These are phyloP conservation scores for Pyrrhosoma nymphula DNA, from an alignment of 2,888 invertebrate species.

Conservation along the genomic window DNA sequence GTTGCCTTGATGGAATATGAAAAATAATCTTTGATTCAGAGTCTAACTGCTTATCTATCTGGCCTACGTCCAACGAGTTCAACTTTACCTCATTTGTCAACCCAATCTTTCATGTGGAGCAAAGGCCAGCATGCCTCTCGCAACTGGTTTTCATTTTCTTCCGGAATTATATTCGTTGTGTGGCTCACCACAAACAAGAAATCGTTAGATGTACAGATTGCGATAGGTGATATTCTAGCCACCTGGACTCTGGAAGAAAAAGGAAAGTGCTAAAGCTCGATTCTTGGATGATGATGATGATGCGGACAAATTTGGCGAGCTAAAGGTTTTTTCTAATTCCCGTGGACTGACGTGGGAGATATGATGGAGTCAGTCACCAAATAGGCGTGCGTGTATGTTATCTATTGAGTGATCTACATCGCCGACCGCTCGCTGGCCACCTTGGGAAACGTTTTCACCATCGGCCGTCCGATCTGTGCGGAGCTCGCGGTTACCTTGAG, in stretches of 20 bases:
- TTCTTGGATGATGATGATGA: not conserved
- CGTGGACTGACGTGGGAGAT: not conserved
- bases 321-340: not conserved
- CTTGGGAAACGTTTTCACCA: slow-evolving; percentile 24
- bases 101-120: not conserved
- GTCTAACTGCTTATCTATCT: not conserved
- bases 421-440: not conserved
- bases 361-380: not conserved
- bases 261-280: not conserved
- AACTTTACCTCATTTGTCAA: not conserved
- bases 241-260: not conserved
- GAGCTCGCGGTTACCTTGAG: not conserved
- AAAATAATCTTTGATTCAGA: not conserved
- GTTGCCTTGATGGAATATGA: not conserved
- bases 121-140: not conserved
- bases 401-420: not conserved
- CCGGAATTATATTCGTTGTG: not conserved
- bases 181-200: not conserved
- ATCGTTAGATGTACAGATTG: not conserved
- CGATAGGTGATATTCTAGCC: not conserved
- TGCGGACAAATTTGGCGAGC: not conserved
- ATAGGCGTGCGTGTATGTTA: not conserved
- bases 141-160: not conserved
- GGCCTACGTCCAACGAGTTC: not conserved
- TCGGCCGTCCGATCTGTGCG: not conserved